A percentile compares a stretch with the other conserved stretches of the same genome.
phyloP scores from a whole-genome alignment of 2,113 vertebrate species.

The Girardinichthys multiradiatus region DNA sequence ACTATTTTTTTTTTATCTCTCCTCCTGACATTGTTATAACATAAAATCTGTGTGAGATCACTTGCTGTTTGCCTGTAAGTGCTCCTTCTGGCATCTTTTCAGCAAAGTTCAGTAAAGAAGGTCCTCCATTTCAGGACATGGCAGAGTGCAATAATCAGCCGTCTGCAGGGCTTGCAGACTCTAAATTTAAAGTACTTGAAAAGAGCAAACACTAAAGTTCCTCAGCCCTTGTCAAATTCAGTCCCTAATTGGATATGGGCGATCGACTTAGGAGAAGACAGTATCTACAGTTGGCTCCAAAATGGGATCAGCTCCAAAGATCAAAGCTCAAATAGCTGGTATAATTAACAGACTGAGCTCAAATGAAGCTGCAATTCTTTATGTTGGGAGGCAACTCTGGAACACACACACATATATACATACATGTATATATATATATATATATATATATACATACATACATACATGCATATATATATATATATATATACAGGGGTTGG shows the following conservation, averaged over 20 bases:
- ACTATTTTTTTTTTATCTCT: neutral
- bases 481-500: too few species aligned
- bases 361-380: conserved; percentile 11
- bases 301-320: conserved; percentile 52
- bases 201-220: conserved; percentile 54
- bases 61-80: conserved; percentile 18
- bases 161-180: conserved; percentile 67
- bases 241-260: conserved; percentile 75
- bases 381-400: neutral
- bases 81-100: conserved; percentile 36
- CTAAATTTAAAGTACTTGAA: conserved; percentile 38
- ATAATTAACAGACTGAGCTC: conserved; percentile 56
- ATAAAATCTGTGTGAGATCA: conserved; percentile 20
- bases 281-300: conserved; percentile 44
- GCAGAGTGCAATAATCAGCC: conserved; percentile 75
- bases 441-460: too few species aligned
- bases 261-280: conserved; percentile 51
- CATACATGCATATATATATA: too few species aligned
- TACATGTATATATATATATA: too few species aligned
- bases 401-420: too few species aligned
- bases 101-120: conserved; percentile 47
- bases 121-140: too few species aligned
- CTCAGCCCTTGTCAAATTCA: conserved; percentile 60
- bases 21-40: conserved; percentile 12
- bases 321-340: conserved; percentile 62